A percentile compares a stretch with the other conserved stretches of the same genome.
phyloP scores from a whole-genome alignment of 2,797 vertebrate genomes.

The Kryptolebias ocellatus region DNA sequence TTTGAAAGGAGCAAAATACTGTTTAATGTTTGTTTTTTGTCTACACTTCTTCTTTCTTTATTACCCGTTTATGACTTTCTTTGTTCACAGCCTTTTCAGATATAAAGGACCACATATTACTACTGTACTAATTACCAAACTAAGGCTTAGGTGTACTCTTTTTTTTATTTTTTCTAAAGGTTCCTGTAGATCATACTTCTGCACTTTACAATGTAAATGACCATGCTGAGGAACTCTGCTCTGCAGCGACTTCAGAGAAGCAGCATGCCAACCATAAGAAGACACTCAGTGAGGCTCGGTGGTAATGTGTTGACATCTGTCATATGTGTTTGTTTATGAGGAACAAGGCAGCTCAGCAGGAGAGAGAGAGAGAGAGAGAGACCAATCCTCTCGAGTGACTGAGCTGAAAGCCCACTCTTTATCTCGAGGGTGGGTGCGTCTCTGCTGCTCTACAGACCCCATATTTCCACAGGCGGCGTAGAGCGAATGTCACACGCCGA shows the following conservation, averaged over 20 bases:
- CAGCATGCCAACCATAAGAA: conserved; percentile 28
- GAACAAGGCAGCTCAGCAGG: conserved; percentile 47
- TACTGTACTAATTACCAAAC: too few relatives aligned
- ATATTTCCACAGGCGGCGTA: conserved; percentile 7
- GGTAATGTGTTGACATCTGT: conserved; percentile 67
- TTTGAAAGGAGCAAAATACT: too few relatives aligned
- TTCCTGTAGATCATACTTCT: neutral
- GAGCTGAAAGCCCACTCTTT: conserved; percentile 38
- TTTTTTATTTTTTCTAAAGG: neutral
- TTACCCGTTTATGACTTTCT: too few relatives aligned
- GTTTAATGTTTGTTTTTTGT: too few relatives aligned
- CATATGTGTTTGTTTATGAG: conserved; percentile 67
- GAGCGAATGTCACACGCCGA: neutral
- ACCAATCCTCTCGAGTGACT: conserved; percentile 40
- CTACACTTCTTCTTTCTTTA: too few relatives aligned
- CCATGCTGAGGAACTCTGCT: conserved; percentile 17
- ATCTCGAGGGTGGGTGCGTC: conserved; percentile 12
- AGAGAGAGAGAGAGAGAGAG: conserved; percentile 42
- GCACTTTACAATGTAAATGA: conserved; percentile 18
- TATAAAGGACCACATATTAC: too few relatives aligned
- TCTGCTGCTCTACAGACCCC: conserved; percentile 18
- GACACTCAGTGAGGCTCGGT: conserved; percentile 24
- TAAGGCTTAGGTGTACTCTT: neutral
- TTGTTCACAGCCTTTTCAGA: too few relatives aligned
- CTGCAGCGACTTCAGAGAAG: conserved; percentile 13